Evolutionary conservation across 2,888 invertebrate genomes (phyloP).

Genomic region (Halictus quadricinctus): DNA sequence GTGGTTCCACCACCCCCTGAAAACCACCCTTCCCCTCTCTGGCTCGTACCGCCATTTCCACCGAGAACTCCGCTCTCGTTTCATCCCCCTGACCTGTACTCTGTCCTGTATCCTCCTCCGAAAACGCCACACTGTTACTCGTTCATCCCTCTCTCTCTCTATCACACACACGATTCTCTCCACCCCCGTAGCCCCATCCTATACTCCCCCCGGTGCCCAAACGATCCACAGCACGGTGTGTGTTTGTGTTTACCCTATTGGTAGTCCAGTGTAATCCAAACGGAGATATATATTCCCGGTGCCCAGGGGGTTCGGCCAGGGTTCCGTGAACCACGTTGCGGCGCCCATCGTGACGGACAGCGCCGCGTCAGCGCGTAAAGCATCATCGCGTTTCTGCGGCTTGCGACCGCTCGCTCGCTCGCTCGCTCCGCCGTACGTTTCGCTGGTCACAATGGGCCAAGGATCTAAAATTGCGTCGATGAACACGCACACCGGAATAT

Average conservation of each 20-base stretch:
- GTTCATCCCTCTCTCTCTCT: conserved; percentile 26
- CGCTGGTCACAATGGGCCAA: conserved; percentile 38
- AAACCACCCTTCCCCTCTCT: conserved; percentile 2
- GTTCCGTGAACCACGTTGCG: conserved; percentile 69
- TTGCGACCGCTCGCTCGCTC: conserved; percentile 43
- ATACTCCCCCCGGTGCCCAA: conserved; percentile 15
- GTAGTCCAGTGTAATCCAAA: conserved; percentile 78
- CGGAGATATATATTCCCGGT: conserved; percentile 71
- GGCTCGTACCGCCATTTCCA: conserved; percentile 59
- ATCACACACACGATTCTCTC: neutral
- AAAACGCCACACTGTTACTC: conserved; percentile 44
- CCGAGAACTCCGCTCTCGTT: conserved; percentile 43
- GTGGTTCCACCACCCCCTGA: conserved; percentile 57
- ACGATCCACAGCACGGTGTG: conserved; percentile 44
- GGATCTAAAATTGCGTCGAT: conserved; percentile 43
- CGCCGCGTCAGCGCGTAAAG: conserved; percentile 77
- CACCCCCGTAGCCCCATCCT: neutral
- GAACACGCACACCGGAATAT: neutral
- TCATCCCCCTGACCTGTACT: neutral
- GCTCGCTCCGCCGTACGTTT: conserved; percentile 43
- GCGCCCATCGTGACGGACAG: conserved; percentile 74
- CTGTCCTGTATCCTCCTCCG: neutral
- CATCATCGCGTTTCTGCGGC: conserved; percentile 73
- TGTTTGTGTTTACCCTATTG: conserved; percentile 74
- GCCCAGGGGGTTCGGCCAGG: conserved; percentile 57